Percentiles rank a stretch among this genome's conserved stretches.
Conservation (phyloP, 64 coral and sea anemone genomes). For the Stichodactyla mertensii region DNA sequence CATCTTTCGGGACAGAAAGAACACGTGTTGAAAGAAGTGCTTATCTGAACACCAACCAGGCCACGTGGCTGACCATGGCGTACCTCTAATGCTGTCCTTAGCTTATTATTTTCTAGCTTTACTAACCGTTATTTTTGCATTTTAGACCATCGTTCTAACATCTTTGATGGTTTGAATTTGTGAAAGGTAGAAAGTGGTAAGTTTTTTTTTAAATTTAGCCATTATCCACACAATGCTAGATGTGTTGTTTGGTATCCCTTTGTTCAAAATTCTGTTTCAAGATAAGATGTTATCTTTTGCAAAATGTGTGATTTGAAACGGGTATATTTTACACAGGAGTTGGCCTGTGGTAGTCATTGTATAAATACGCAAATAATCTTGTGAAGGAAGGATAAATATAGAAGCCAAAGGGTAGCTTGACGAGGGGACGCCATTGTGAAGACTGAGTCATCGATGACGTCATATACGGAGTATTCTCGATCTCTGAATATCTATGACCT, state of each 20-base stretch:
- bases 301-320: too few species aligned
- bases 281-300: neutral
- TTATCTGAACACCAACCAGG: conserved; percentile 14
- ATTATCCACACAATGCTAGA: neutral
- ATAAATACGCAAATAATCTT: too few species aligned
- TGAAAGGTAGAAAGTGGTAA: neutral
- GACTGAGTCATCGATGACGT: too few species aligned
- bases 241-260: neutral
- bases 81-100: neutral
- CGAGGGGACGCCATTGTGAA: too few species aligned
- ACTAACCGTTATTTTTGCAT: neutral
- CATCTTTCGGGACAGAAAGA: conserved; percentile 70
- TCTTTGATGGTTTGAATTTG: neutral
- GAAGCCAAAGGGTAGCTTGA: too few species aligned
- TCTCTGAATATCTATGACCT: too few species aligned
- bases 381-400: too few species aligned
- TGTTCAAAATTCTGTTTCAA: neutral
- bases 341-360: too few species aligned
- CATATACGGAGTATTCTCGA: too few species aligned
- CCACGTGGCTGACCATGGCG: neutral
- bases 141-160: neutral
- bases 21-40: conserved; percentile 40
- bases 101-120: neutral
- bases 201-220: neutral
- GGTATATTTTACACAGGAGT: too few species aligned